Evolutionary conservation across 2,797 vertebrate species (phyloP), one percentile per base, ranked within the genome.

Genomic region (Rhinichthys osculus): DNA sequence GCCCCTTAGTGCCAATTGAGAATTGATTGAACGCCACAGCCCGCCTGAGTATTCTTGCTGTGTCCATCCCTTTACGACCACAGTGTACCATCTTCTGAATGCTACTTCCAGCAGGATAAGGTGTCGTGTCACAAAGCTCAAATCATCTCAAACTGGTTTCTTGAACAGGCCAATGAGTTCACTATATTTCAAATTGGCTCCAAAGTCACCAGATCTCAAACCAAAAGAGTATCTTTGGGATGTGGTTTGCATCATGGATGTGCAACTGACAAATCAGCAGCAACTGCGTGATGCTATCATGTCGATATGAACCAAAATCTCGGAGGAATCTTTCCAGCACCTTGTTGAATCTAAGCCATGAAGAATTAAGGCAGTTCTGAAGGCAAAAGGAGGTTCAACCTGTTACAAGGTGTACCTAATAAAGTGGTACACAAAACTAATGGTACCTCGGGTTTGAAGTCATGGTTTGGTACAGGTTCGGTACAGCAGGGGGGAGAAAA

Each of bases 241-340:
- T 90, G 84, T 88, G 83, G n/a, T 88, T 90, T 0, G 0, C 88
- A 91, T 92, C 64, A 90, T 89, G 52, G 87, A 93, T 91, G 88
- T 92, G 88, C 86, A 92, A 86, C 91, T 54, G 73, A 92, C 86
- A 93, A 93, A 93, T 91, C 90, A 91, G 84, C 88, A 87, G 79
- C 87, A 92, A 91, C 89, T 91, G 83, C 0, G 19, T 92, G 90
- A 92, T 88, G 82, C 82, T 70, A 71, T 90, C 85, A 90, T 89
- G 83, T 91, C 87, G 67, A 40, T 40, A 77, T 77, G 19, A 47
- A 52, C 50, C 19, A 77, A 77, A 38, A 50, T 35, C 30, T 76
- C 47, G 54, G 27, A 76, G 17, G 9, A 76, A 21, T 33, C 4
- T 35, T 77, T 77, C 50, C 50, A 57, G 27, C 5, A 57, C 30